Evolutionary conservation across 2,888 invertebrate genomes (phyloP), one percentile per base, ranked within the genome.

Genomic region (Loripinus fragilis): DNA sequence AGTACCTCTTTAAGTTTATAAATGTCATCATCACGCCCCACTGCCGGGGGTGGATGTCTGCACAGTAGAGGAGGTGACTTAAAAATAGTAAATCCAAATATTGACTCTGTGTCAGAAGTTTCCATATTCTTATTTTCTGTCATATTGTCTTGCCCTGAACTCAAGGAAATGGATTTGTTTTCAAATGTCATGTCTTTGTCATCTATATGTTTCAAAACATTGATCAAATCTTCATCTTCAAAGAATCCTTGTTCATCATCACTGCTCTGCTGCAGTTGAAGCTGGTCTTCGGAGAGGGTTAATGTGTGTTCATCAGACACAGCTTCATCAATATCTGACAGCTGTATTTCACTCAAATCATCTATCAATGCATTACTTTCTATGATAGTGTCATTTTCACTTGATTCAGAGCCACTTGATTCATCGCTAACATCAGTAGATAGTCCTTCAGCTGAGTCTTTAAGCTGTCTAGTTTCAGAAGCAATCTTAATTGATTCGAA

Each of bases 1-100:
- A 7, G 74, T 23, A 5, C 77, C 67, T 83, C 72, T 64, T 42
- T 64, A 15, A 80, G 52, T 28, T 77, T 75, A 30, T 15, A 2
- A 17, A 77, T 60, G 30, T 80, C 77, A 69, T 83, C 82, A n/a
- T n/a, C n/a, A n/a, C n/a, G n/a, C n/a, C n/a, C n/a, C n/a, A n/a
- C n/a, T n/a, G n/a, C n/a, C n/a, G n/a, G n/a, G n/a, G n/a, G n/a
- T n/a, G n/a, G n/a, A n/a, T n/a, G n/a, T n/a, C n/a, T n/a, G n/a
- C n/a, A n/a, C n/a, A n/a, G n/a, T n/a, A n/a, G n/a, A n/a, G n/a
- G n/a, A n/a, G n/a, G n/a, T n/a, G n/a, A n/a, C n/a, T n/a, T n/a
- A n/a, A 15, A 42, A 8, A 12, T n/a, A n/a, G n/a, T n/a, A n/a
- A n/a, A n/a, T n/a, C n/a, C n/a, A n/a, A n/a, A n/a, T n/a, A n/a